Evolutionary conservation across 2,888 invertebrate species (phyloP), one percentile per base, ranked within the genome.

Genomic region (Athalia cordata): DNA sequence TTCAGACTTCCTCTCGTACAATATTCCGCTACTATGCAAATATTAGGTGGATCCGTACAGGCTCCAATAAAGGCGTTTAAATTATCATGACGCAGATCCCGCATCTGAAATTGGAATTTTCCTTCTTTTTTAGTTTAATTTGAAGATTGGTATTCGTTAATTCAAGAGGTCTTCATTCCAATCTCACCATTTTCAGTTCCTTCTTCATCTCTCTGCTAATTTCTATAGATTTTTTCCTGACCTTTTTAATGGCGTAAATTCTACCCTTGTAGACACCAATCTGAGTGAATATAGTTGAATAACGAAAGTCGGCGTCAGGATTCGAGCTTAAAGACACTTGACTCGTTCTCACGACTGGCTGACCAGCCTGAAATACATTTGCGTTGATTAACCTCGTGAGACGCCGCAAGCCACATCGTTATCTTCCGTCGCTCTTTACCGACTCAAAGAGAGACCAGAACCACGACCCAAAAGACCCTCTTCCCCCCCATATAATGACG

Each of bases 241-340:
- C 94, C 81, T 95, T 94, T 87, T 97, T 97, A 76, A 98, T 94
- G 7, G 98, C 96, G 80, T 97, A 95, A 78, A 97, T 93, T 77
- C 96, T 93, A 0, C 97, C 97, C 85, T 95, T 95, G 91, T 97
- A 98, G 81, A 97, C 93, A 7, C 97, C 98, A 62, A 98, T 95
- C 86, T 96, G 96, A 0, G 98, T 97, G 90, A 96, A 98, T 85
- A 97, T 96, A 83, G 96, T 96, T 0, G 96, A 96, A 89, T 96
- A 97, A 47, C 97, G 94, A 88, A 96, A 96, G 90, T 98, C 98
- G 4, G 96, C 93, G 89, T 97, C 97, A 0, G 96, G 96, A 90
- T 97, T 97, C n/a, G 97, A 98, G 86, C 96, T 96, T 80, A 98
- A 92, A 0, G 97, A 98, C 72, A 97, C 95, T 91, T 97, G 97